phyloP scores from a whole-genome alignment of 1,140 invertebrate species.

The Cyphomyrmex costatus region DNA sequence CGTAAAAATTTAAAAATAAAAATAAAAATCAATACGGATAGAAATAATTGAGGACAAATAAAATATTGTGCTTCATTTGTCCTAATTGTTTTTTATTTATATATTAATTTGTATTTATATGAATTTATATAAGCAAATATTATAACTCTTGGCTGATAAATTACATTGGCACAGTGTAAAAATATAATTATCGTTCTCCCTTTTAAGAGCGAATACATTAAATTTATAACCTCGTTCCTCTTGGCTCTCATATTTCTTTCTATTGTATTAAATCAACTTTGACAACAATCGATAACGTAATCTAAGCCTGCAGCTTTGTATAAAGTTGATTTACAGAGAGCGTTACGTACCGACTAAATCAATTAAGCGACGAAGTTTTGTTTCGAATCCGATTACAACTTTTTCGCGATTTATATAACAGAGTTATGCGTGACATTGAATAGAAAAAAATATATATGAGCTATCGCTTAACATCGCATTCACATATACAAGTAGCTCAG shows the following conservation, averaged over 20 bases:
- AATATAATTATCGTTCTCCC: neutral
- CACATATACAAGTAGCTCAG: neutral
- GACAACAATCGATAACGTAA: neutral
- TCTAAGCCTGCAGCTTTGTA: neutral
- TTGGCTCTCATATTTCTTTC: too few species aligned
- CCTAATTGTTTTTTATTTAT: too few species aligned
- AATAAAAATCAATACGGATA: too few species aligned
- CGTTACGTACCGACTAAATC: neutral
- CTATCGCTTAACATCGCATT: constrained; percentile 10
- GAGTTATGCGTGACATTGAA: neutral
- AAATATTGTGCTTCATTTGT: too few species aligned
- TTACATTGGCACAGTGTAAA: too few species aligned
- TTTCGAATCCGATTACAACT: neutral
- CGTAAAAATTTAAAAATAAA: too few species aligned
- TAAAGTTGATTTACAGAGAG: neutral
- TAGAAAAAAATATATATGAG: neutral
- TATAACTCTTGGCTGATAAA: too few species aligned
- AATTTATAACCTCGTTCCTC: too few species aligned
- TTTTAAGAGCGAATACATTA: too few species aligned
- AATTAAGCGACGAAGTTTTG: neutral
- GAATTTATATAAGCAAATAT: too few species aligned
- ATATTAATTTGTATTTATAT: too few species aligned
- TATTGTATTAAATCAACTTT: neutral
- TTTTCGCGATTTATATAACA: neutral
- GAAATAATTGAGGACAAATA: too few species aligned